Evolutionary conservation across 2,888 invertebrate genomes (phyloP), one percentile per base, ranked within the genome.

Genomic region (Apamea monoglypha): DNA sequence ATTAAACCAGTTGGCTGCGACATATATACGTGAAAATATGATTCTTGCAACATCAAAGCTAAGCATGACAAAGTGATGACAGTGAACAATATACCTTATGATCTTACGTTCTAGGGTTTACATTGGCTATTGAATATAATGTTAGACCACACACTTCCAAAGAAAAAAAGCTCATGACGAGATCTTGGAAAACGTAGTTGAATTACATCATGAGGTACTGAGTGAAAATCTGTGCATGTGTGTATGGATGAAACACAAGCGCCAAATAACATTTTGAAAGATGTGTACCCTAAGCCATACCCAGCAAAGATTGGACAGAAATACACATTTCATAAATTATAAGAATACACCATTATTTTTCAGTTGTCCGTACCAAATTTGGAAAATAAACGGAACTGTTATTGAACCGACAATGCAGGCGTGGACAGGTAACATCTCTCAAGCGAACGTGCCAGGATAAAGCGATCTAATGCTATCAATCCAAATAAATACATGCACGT

Each of bases 361-460:
- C 29, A 78, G 71, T 78, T 66, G 47, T 74, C 74, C 84, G 69
- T 61, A 76, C 18, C 74, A 80, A 80, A 80, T 84, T 87, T 87
- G 36, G 70, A 87, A 87, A 84, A 74, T 56, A 77, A 79, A 76
- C 84, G 76, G 84, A 87, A 81, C 63, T 81, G 36, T 72, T 53
- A 80, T 73, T 81, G 44, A 79, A 89, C 92, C 94, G 94, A 95
- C 94, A 92, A 89, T 92, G 92, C 92, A 93, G 95, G 94, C 93
- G 91, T 93, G 93, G 94, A 92, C 94, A 95, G 96, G 96, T 94
- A 96, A 96, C 97, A 97, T 96, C 97, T 97, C 96, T 96, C 97
- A 96, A 96, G 95, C 95, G 95, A 94, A 92, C 88, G 88, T 92
- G 92, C 92, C 91, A 93, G 89, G 68, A 70, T 91, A 89, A 92